Evolutionary conservation across 2,888 invertebrate genomes (phyloP).

Genomic region (Meta bourneti): DNA sequence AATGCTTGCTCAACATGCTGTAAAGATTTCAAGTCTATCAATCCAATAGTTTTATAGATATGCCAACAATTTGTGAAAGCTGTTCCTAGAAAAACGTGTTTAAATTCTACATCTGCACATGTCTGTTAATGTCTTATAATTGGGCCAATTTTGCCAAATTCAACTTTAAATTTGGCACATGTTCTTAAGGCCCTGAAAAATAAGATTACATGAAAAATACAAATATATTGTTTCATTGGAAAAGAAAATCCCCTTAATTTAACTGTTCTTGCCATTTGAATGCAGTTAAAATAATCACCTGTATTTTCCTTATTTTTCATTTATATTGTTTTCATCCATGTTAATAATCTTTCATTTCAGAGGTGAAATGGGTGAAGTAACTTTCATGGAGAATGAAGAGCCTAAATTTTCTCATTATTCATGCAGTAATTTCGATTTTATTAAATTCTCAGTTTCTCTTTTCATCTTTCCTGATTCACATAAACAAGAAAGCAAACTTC

Average conservation of each 20-base stretch:
- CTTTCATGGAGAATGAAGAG: conserved; percentile 5
- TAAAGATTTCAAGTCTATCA: too few species aligned
- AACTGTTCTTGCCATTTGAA: neutral
- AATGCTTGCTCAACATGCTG: too few species aligned
- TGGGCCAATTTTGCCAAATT: too few species aligned
- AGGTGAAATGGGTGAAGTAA: conserved; percentile 39
- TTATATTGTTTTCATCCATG: neutral
- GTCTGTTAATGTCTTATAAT: too few species aligned
- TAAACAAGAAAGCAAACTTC: neutral
- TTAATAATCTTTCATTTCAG: conserved; percentile 16
- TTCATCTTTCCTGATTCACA: neutral
- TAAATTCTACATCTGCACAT: too few species aligned
- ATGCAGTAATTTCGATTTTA: neutral
- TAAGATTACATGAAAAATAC: too few species aligned
- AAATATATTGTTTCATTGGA: neutral
- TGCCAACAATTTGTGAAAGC: too few species aligned
- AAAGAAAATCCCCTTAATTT: neutral
- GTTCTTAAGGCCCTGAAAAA: too few species aligned
- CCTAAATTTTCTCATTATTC: conserved; percentile 33
- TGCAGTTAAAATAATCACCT: neutral
- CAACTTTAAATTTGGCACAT: too few species aligned
- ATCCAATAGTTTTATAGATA: too few species aligned
- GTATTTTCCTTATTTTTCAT: too few species aligned
- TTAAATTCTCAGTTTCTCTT: neutral
- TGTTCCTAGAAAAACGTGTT: too few species aligned